A percentile compares a stretch with the other conserved stretches of the same genome.
Conservation (phyloP, 2,888 invertebrate genomes). For the Augochlorella aurata region DNA sequence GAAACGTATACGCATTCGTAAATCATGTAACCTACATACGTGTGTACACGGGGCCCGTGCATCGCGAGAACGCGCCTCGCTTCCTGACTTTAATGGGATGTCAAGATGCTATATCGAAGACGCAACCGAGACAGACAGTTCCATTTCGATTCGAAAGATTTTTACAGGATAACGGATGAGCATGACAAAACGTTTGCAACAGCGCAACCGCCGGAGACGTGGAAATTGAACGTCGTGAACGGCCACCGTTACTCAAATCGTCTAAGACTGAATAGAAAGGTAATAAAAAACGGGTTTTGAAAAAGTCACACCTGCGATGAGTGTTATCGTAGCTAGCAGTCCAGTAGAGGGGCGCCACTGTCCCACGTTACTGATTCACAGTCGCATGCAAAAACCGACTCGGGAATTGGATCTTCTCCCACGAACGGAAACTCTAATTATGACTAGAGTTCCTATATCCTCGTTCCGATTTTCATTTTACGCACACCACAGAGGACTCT, state of each 20-base stretch:
- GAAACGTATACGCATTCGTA: not conserved
- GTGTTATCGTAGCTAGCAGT: slow-evolving; percentile 79
- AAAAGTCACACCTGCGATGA: slow-evolving; percentile 77
- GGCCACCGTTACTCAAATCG: not conserved
- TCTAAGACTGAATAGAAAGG: too few relatives aligned
- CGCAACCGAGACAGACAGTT: not conserved
- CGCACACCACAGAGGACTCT: not conserved
- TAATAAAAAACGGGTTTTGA: slow-evolving; percentile 26
- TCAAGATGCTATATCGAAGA: not conserved
- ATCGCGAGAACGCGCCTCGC: not conserved
- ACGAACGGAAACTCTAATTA: slow-evolving; percentile 49
- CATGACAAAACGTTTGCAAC: not conserved
- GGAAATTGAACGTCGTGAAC: not conserved
- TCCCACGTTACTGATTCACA: slow-evolving; percentile 75
- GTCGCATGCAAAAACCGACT: slow-evolving; percentile 65
- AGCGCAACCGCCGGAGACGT: too few relatives aligned
- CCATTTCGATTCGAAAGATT: not conserved
- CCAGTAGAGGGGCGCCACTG: slow-evolving; percentile 81
- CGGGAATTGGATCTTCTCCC: slow-evolving; percentile 48
- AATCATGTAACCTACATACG: not conserved
- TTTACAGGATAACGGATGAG: not conserved
- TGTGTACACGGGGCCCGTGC: not conserved
- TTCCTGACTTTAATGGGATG: not conserved
- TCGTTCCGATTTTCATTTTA: slow-evolving; percentile 39
- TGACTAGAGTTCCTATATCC: slow-evolving; percentile 39